Base-by-base conservation (phyloP, 92 coral and sea anemone species). In the Micromussa lordhowensis region DNA sequence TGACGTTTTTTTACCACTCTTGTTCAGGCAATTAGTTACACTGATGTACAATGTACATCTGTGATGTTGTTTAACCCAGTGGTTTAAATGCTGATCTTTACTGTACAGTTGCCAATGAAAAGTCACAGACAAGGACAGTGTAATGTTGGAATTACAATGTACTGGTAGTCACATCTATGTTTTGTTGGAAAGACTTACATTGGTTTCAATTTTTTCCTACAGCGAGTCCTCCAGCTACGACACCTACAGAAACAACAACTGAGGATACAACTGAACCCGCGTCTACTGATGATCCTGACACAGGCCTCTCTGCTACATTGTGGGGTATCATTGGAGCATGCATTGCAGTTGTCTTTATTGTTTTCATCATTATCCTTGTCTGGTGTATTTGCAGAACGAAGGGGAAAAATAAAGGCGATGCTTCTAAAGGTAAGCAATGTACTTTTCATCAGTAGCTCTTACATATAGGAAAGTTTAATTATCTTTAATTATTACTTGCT, bases 291-390 rank as follows among this genome's bases (percentile, higher is more conserved):
- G 70, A 40, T 18, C 85, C 61, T 18, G 4, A 1, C 3, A 7
- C 85, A 53, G 59, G 85, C 8, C 80, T 87, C 1, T 21, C 80
- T 53, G 28, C 24, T 4, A 73, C 0, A 48, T 31, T 68, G 86
- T 80, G 86, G 90, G 90, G 85, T 28, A 87, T 87, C 55, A 80
- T 87, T 22, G 90, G 86, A 21, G 85, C 29, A 2, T 79, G 90
- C 59, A 69, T 79, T 53, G 90, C 90, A 53, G 30, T 87, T 77
- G 79, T 38, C 21, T 16, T 87, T 10, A 3, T 80, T 69, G 51
- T 87, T 2, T 44, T 59, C 54, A 10, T 87, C 30, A 24, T 87
- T 16, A 57, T 87, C 29, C 13, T 87, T 21, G 78, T 87, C 14
- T 87, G 85, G 14, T 87, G 86, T 4, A 17, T 48, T 21, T 12